Evolutionary conservation across 2,888 invertebrate species (phyloP), one percentile per base, ranked within the genome.

Genomic region (Oscheius sp.): DNA sequence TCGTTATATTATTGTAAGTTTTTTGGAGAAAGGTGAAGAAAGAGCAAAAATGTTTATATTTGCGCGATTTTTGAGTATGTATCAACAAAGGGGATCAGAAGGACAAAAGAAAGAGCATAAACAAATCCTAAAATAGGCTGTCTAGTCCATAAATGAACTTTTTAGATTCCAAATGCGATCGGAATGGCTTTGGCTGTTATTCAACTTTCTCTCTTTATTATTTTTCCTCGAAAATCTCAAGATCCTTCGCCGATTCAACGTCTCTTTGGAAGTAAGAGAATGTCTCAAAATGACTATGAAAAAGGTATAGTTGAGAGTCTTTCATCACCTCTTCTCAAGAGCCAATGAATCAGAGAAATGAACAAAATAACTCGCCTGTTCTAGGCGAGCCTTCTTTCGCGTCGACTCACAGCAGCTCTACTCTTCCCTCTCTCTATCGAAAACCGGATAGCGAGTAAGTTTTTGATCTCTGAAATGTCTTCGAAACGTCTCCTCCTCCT

Each of bases 81-180:
- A n/a, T n/a, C n/a, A n/a, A n/a, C n/a, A n/a, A n/a, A n/a, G n/a
- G n/a, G n/a, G n/a, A n/a, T n/a, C n/a, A n/a, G n/a, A n/a, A n/a
- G n/a, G n/a, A n/a, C n/a, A n/a, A n/a, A n/a, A n/a, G n/a, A n/a
- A n/a, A n/a, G n/a, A n/a, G n/a, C n/a, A n/a, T 25, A 12, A 39
- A 37, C 20, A 53, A 0, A n/a, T 55, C n/a, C 12, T 37, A 5
- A 8, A n/a, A n/a, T n/a, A n/a, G n/a, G n/a, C n/a, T n/a, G n/a
- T n/a, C n/a, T n/a, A n/a, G n/a, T n/a, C n/a, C 17, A 8, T 10
- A 6, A 46, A 46, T 10, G 15, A 34, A 23, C 20, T n/a, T 90
- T 89, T 82, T 88, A 93, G 92, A 89, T 91, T 78, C 92, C 94
- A 37, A 94, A 94, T 88, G 90, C 92, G 50, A 88, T 93, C 80